Evolutionary conservation across 2,797 vertebrate genomes (phyloP).

Genomic region (Gymnothorax reevesii): DNA sequence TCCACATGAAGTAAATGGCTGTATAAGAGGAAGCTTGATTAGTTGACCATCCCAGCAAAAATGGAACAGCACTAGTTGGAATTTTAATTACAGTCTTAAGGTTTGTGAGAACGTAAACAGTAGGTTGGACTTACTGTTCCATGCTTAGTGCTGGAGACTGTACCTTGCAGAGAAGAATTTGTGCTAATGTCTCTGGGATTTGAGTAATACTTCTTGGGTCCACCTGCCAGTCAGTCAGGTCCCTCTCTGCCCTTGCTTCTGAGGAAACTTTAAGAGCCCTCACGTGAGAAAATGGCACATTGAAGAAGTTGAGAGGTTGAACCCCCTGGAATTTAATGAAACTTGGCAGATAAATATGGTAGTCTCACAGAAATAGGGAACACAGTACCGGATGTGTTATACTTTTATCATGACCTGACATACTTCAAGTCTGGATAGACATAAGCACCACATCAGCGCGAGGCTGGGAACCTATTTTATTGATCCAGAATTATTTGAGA

Average conservation of each 20-base stretch:
- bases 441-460: no score
- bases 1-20: slow-evolving; percentile 21
- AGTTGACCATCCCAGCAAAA: slow-evolving; percentile 13
- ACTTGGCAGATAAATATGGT: no score
- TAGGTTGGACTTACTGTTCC: background rate
- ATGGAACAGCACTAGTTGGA: background rate
- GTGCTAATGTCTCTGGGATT: background rate
- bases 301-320: no score
- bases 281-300: no score
- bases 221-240: background rate
- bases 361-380: no score
- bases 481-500: no score
- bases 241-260: background rate
- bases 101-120: no score
- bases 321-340: no score
- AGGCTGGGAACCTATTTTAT: no score
- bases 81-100: background rate
- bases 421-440: no score
- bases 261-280: background rate
- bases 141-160: background rate
- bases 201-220: background rate
- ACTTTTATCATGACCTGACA: no score
- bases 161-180: background rate
- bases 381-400: no score
- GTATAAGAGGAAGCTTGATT: slow-evolving; percentile 28